Evolutionary conservation across 2,113 vertebrate species (phyloP).

Genomic region (Calyptommatus sinebrachiatus): DNA sequence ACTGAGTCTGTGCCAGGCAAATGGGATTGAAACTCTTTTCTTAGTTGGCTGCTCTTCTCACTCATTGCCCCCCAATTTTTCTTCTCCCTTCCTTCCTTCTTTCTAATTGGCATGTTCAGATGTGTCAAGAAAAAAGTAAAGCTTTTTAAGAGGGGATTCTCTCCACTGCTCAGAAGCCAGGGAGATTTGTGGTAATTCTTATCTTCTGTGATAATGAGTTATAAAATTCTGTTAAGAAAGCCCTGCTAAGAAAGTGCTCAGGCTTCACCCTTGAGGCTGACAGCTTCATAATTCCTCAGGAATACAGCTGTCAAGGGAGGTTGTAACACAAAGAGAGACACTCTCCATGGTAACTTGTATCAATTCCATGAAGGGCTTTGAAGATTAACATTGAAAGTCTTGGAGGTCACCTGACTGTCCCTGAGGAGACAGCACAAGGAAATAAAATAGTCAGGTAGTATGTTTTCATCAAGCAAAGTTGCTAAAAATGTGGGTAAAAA

Average conservation of each 20-base stretch:
- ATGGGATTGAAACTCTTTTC: background rate
- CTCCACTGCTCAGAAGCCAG: slow-evolving; percentile 42
- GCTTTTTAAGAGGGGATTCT: slow-evolving; percentile 33
- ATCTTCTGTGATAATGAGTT: slow-evolving; percentile 58
- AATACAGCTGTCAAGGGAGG: slow-evolving; percentile 61
- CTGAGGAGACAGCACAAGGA: slow-evolving; percentile 36
- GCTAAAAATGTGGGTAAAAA: slow-evolving; percentile 14
- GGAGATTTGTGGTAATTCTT: slow-evolving; percentile 63
- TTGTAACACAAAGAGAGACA: slow-evolving; percentile 51
- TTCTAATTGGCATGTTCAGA: slow-evolving; percentile 38
- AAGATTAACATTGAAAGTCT: slow-evolving; percentile 61
- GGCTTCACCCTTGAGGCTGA: slow-evolving; percentile 63
- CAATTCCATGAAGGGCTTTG: slow-evolving; percentile 54
- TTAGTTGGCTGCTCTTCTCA: background rate
- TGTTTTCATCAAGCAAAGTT: slow-evolving; percentile 15
- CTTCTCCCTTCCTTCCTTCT: slow-evolving; percentile 28
- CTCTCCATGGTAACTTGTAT: slow-evolving; percentile 55
- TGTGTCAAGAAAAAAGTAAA: slow-evolving; percentile 34
- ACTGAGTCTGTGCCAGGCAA: background rate
- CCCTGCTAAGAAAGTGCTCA: slow-evolving; percentile 46
- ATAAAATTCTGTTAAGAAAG: slow-evolving; percentile 56
- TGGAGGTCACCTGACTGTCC: slow-evolving; percentile 49
- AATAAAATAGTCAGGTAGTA: slow-evolving; percentile 33
- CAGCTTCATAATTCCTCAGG: slow-evolving; percentile 65
- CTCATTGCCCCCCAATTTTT: background rate